Evolutionary conservation across 1,140 invertebrate species (phyloP).

Genomic region (Asobara japonica): DNA sequence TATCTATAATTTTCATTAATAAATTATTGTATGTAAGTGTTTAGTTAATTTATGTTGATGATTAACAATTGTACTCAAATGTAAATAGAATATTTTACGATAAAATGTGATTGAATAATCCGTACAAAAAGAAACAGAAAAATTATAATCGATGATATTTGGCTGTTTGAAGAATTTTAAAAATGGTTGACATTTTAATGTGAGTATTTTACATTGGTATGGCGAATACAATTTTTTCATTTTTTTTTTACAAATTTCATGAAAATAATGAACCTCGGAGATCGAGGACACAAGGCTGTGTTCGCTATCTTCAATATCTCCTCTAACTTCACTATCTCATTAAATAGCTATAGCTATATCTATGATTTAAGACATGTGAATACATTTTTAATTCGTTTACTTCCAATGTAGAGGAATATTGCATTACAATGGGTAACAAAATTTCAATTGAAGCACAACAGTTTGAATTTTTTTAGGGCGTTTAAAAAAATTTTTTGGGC

Average conservation of each 20-base stretch:
- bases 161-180: slow-evolving; percentile 44
- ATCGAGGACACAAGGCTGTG: no score
- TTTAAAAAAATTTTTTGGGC: no score
- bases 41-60: background rate
- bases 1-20: background rate
- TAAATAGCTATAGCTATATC: no score
- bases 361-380: no score
- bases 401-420: no score
- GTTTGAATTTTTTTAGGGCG: no score
- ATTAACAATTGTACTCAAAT: slow-evolving; percentile 31
- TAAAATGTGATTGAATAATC: slow-evolving; percentile 13
- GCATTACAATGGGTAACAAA: no score
- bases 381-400: no score
- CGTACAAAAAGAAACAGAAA: slow-evolving; percentile 14
- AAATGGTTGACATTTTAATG: slow-evolving; percentile 19
- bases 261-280: no score
- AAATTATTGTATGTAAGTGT: background rate
- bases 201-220: slow-evolving; percentile 24
- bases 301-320: no score
- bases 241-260: background rate
- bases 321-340: no score
- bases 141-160: slow-evolving; percentile 30
- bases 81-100: slow-evolving; percentile 31
- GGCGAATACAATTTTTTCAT: background rate
- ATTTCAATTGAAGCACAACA: no score